Percentiles rank a stretch among this genome's conserved stretches.
Evolutionary conservation across 2,797 vertebrate species (phyloP).

Genomic region (Chloroceryle inda): DNA sequence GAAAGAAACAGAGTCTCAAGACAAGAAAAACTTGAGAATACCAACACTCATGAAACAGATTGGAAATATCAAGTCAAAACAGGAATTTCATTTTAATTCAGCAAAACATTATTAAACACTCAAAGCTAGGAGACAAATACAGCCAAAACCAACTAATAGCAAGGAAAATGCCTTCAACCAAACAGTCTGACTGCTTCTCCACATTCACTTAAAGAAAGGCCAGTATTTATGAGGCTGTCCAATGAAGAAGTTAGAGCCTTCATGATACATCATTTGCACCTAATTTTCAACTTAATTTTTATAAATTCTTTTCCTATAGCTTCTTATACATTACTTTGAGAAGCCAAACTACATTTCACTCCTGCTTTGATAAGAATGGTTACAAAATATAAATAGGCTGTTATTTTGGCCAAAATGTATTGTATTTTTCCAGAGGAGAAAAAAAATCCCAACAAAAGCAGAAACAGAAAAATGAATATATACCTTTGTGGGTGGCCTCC

Average conservation of each 20-base stretch:
- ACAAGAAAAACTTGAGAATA: not conserved
- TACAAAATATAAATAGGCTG: not conserved
- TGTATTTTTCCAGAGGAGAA: conserved; percentile 28
- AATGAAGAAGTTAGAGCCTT: not conserved
- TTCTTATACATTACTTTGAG: not conserved
- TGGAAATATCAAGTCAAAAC: conserved; percentile 5
- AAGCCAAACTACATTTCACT: not conserved
- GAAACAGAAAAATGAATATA: conserved; percentile 1
- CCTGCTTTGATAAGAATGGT: not conserved
- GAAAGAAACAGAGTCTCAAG: not conserved
- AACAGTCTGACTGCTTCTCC: not conserved
- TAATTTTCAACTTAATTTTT: not conserved
- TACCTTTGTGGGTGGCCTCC: conserved; percentile 67
- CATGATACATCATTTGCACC: not conserved
- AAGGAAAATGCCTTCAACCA: not conserved
- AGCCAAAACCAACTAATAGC: not conserved
- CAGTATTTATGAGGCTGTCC: not conserved
- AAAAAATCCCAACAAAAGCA: not conserved
- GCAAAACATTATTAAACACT: not conserved
- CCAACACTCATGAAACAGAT: not conserved
- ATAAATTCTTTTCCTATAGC: not conserved
- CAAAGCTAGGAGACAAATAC: not conserved
- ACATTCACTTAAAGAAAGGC: not conserved
- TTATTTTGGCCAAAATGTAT: not conserved
- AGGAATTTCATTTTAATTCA: not conserved